phyloP scores from a whole-genome alignment of 2,888 invertebrate species.

The Sipha maydis region DNA sequence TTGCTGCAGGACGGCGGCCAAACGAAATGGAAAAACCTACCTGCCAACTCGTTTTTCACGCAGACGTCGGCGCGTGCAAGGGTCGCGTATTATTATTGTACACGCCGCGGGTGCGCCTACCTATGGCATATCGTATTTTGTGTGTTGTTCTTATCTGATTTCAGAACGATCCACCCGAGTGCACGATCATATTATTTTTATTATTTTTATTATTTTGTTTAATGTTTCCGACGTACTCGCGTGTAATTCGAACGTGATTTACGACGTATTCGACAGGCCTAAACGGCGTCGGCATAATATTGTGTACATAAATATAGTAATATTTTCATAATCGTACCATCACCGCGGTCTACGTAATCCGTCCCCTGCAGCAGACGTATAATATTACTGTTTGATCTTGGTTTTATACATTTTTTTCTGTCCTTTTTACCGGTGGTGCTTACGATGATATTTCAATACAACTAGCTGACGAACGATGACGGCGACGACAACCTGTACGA shows the following conservation, averaged over 20 bases:
- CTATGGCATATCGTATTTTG: background rate
- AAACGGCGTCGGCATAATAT: background rate
- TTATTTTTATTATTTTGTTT: background rate
- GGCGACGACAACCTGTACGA: too few relatives aligned
- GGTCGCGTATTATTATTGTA: too few relatives aligned
- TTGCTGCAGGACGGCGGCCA: too few relatives aligned
- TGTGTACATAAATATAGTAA: background rate
- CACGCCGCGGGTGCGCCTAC: too few relatives aligned
- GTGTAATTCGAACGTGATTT: conserved; percentile 11
- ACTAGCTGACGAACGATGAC: too few relatives aligned
- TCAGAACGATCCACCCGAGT: background rate
- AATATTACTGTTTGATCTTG: too few relatives aligned
- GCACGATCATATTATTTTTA: background rate
- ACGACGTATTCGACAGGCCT: background rate
- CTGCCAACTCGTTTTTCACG: too few relatives aligned
- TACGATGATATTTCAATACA: too few relatives aligned
- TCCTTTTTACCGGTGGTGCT: too few relatives aligned
- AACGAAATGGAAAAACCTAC: too few relatives aligned
- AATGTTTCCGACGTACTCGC: background rate
- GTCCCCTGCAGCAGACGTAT: background rate
- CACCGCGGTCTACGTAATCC: background rate
- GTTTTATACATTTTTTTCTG: too few relatives aligned
- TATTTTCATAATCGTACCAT: background rate
- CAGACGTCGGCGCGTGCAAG: too few relatives aligned
- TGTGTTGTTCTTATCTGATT: background rate